Percentiles rank a stretch among this genome's conserved stretches.
Conservation (phyloP, 2,888 invertebrate species). For the Meloe dianella region DNA sequence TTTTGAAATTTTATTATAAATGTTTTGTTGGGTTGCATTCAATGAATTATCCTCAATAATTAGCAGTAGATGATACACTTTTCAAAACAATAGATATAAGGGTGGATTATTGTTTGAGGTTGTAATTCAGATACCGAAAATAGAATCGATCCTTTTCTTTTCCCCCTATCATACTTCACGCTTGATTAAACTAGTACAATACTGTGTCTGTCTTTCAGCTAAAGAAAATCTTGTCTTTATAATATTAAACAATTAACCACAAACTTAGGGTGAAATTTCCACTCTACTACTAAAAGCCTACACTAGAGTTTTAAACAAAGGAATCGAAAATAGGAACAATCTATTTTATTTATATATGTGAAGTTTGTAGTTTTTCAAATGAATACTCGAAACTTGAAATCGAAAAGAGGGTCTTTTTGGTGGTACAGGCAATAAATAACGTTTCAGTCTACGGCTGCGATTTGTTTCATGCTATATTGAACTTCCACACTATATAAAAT, state of each 20-base stretch:
- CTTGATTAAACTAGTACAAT: constrained; percentile 1
- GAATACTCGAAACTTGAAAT: constrained; percentile 28
- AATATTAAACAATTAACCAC: constrained; percentile 2
- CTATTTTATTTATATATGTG: too few species aligned
- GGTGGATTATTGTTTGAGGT: neutral
- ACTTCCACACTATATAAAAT: constrained; percentile 41
- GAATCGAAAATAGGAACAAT: neutral
- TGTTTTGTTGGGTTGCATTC: neutral
- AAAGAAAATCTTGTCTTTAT: neutral
- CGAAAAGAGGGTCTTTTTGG: constrained; percentile 30
- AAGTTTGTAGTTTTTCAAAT: constrained; percentile 35
- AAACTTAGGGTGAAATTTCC: neutral
- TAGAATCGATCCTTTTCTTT: constrained; percentile 4
- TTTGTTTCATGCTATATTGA: constrained; percentile 42
- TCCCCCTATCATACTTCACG: neutral
- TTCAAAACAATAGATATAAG: constrained; percentile 1
- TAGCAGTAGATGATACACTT: neutral
- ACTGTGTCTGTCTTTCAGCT: neutral
- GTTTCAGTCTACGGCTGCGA: constrained; percentile 37
- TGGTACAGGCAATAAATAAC: constrained; percentile 40
- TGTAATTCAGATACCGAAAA: neutral
- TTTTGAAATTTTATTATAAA: too few species aligned
- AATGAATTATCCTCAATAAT: neutral
- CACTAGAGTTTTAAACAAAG: neutral
- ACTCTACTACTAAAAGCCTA: too few species aligned